phyloP scores from a whole-genome alignment of 2,113 vertebrate genomes.

The Lophochroa leadbeateri region DNA sequence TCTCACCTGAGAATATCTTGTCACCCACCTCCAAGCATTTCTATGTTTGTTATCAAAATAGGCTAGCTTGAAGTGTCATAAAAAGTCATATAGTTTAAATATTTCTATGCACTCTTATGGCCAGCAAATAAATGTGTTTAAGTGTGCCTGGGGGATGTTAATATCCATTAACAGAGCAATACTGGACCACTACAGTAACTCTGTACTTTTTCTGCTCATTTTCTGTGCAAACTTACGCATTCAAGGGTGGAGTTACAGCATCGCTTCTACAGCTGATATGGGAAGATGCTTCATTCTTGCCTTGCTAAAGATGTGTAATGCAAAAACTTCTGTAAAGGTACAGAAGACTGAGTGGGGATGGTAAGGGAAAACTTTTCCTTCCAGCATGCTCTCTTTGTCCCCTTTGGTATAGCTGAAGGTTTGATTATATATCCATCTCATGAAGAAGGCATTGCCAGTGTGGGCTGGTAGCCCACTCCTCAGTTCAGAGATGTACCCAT shows the following conservation, averaged over 20 bases:
- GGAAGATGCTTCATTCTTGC: not conserved
- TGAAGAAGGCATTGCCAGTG: not conserved
- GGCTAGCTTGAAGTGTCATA: not conserved
- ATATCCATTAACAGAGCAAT: not conserved
- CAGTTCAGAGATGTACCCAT: not conserved
- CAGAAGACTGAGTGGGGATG: not conserved
- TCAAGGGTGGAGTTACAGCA: not conserved
- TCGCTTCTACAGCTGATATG: not conserved
- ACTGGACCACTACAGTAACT: accelerated
- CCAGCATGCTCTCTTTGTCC: not conserved
- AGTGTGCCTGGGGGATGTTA: not conserved
- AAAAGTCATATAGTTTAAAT: not conserved
- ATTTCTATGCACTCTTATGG: not conserved
- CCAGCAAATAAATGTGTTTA: not conserved
- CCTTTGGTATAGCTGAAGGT: not conserved
- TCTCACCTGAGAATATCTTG: not conserved
- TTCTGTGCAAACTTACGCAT: not conserved
- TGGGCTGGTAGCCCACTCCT: not conserved
- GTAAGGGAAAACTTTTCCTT: not conserved
- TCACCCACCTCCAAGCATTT: not conserved
- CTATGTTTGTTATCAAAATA: not conserved
- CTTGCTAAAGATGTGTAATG: not conserved
- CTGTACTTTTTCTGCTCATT: not conserved
- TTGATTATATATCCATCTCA: not conserved
- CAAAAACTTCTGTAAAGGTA: not conserved